These are phyloP conservation scores for Ptychoptera contaminata DNA, from an alignment of 2,888 invertebrate genomes.

Conservation along the genomic window DNA sequence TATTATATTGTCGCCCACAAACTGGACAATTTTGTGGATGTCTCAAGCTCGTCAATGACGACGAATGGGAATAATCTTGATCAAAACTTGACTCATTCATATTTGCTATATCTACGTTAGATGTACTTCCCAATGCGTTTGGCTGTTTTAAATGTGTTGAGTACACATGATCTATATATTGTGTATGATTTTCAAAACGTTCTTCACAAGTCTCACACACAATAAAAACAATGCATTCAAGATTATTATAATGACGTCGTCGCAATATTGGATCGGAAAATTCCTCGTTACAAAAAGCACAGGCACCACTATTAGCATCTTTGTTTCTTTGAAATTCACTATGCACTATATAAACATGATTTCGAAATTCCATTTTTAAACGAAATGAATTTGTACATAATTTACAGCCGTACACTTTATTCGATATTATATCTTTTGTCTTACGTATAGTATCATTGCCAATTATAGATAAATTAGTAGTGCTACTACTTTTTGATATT, in stretches of 20 bases:
- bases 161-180: conserved; percentile 30
- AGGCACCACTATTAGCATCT: conserved; percentile 25
- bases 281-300: conserved; percentile 27
- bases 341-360: conserved; percentile 30
- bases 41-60: conserved; percentile 14
- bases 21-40: conserved; percentile 30
- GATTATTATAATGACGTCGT: conserved; percentile 31
- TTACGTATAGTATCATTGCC: conserved; percentile 13
- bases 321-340: conserved; percentile 25
- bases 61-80: background rate
- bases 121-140: conserved; percentile 14
- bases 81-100: conserved; percentile 4
- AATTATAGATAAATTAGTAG: no score
- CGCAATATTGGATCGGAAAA: conserved; percentile 28
- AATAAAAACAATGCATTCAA: conserved; percentile 29
- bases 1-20: conserved; percentile 30
- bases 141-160: conserved; percentile 22
- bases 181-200: conserved; percentile 27
- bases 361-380: conserved; percentile 29
- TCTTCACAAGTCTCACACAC: conserved; percentile 30
- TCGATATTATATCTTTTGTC: conserved; percentile 29
- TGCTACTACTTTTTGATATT: conserved; percentile 12
- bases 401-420: conserved; percentile 30
- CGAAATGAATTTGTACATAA: conserved; percentile 28
- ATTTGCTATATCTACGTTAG: conserved; percentile 12